Conservation (phyloP, 92 coral and sea anemone species). For the Blastomussa wellsi region DNA sequence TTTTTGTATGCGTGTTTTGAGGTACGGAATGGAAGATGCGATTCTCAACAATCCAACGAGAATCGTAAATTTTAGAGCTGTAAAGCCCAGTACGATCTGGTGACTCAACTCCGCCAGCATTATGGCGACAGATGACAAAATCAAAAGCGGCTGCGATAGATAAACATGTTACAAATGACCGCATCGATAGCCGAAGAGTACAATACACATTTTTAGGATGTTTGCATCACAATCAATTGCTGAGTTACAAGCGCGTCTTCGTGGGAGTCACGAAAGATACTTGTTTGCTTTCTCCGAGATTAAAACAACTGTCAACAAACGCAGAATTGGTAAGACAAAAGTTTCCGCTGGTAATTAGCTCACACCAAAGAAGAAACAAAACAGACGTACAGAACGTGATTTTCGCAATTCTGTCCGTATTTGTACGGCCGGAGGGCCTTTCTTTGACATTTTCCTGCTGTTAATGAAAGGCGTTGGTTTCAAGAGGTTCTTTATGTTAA, state of each 20-base stretch:
- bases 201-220: slow-evolving; percentile 23
- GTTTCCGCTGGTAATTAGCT: background rate
- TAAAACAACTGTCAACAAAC: slow-evolving; percentile 23
- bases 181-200: slow-evolving; percentile 9
- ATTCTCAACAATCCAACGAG: slow-evolving; percentile 19
- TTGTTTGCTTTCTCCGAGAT: background rate
- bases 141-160: background rate
- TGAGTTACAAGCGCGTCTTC: background rate
- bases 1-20: slow-evolving; percentile 20
- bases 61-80: background rate
- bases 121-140: background rate
- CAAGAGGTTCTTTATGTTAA: background rate
- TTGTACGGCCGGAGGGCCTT: slow-evolving; percentile 1
- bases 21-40: slow-evolving; percentile 28
- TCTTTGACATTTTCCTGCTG: background rate
- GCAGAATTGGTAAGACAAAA: background rate
- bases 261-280: slow-evolving; percentile 32
- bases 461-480: slow-evolving; percentile 4
- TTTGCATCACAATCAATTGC: background rate
- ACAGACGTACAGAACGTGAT: background rate
- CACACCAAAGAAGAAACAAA: background rate
- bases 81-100: background rate
- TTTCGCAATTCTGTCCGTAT: background rate
- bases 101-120: slow-evolving; percentile 24
- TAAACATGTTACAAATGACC: slow-evolving; percentile 20